Evolutionary conservation across 2,797 vertebrate genomes (phyloP).

Genomic region (Sternotherus odoratus): DNA sequence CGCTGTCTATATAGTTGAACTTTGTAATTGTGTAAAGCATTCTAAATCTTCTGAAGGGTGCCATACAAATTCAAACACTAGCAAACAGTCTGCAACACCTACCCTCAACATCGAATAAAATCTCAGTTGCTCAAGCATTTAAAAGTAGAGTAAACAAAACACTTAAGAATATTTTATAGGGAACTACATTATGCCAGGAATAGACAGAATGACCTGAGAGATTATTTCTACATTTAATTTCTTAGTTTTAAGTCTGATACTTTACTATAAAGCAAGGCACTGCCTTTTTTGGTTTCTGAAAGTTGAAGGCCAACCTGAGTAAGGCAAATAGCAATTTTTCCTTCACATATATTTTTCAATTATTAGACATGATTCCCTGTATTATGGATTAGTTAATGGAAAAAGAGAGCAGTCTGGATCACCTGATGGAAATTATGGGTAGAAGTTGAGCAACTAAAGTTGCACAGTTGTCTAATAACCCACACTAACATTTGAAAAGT

Average conservation of each 20-base stretch:
- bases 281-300: not conserved
- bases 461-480: not conserved
- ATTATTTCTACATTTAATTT: not conserved
- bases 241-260: not conserved
- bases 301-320: not conserved
- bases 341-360: not conserved
- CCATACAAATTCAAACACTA: not conserved
- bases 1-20: not conserved
- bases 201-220: not conserved
- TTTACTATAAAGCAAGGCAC: not conserved
- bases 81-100: not conserved
- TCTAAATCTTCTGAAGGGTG: not conserved
- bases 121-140: not conserved
- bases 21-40: not conserved
- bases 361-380: not conserved
- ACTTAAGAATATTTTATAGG: not conserved
- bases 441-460: not conserved
- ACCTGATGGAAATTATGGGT: not conserved
- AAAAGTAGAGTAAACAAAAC: conserved; percentile 24
- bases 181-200: not conserved
- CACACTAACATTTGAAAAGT: conserved; percentile 12
- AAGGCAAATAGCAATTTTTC: not conserved
- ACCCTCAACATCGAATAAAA: not conserved
- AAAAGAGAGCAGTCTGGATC: not conserved
- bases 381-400: not conserved